Percentiles rank a stretch among this genome's conserved stretches.
Evolutionary conservation across 2,113 vertebrate species (phyloP).

Genomic region (Geothlypis trichas): DNA sequence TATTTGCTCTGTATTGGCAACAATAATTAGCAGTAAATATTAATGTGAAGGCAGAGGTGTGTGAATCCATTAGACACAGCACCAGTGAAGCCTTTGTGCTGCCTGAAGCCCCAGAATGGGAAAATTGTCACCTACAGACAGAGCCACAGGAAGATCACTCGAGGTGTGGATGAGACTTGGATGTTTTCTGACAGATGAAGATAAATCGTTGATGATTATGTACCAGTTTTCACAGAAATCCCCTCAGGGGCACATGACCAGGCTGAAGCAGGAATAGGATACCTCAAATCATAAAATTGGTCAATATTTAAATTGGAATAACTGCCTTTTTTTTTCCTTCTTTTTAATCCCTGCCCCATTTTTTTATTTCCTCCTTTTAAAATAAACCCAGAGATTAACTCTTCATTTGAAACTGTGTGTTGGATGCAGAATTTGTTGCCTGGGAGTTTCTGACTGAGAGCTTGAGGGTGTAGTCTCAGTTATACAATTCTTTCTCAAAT

Average conservation of each 20-base stretch:
- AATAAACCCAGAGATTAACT: neutral
- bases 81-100: neutral
- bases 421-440: neutral
- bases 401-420: neutral
- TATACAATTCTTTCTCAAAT: neutral
- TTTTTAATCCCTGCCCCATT: rapidly evolving
- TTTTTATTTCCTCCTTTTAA: neutral
- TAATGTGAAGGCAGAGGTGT: neutral
- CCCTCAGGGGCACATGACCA: neutral
- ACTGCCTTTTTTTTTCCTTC: neutral
- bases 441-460: neutral
- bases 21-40: conserved; percentile 10
- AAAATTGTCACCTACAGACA: neutral
- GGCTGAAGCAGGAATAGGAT: neutral
- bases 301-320: neutral
- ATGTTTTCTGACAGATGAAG: neutral
- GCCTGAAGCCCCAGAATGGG: neutral
- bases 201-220: neutral
- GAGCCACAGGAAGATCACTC: neutral
- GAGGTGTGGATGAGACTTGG: neutral
- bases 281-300: neutral
- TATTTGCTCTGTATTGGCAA: neutral
- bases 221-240: neutral
- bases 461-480: neutral
- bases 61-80: neutral